Evolutionary conservation across 1,140 invertebrate genomes (phyloP), one percentile per base, ranked within the genome.

Genomic region (Bicyclus anynana): DNA sequence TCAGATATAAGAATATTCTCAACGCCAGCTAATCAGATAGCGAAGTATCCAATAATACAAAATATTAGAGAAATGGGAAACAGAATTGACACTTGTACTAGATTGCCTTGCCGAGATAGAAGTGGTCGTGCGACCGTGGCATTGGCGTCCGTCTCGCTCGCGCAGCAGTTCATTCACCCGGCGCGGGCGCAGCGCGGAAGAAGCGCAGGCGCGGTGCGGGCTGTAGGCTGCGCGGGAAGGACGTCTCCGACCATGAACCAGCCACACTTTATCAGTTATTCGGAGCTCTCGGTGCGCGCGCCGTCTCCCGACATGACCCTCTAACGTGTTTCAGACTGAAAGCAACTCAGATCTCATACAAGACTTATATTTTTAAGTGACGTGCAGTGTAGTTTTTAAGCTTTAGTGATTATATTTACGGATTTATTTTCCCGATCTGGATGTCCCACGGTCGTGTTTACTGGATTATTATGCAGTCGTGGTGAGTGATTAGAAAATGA

Each of bases 301-400:
- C 69, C 72, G 73, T 72, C 73, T 67, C 77, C 69, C 68, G 77
- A 40, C 51, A 80, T 81, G 80, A 75, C 68, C 62, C 73, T 72
- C 59, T 80, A 72, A 73, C 61, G 62, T 66, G 55, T 66, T 67
- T 62, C 57, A 83, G 81, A 87, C 81, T 86, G 83, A 84, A 77
- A 68, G 84, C 71, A 87, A 87, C 83, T 59, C 74, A 81, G 84
- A 87, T 87, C 84, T 87, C 83, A 87, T 58, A 72, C 67, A 87
- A 87, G 84, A 87, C 84, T 87, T 84, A 82, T 81, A 78, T 77
- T 78, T 79, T 84, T 87, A 78, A 87, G 82, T 87, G 80, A 80
- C 78, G 80, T 83, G 80, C 73, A 60, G 75, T 79, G 82, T 78
- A 76, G 67, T 67, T 68, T 80, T 72, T 81, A 80, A 79, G 80